Percentiles rank a stretch among this genome's conserved stretches.
These are phyloP conservation scores for Acronicta leporina DNA, from an alignment of 2,888 invertebrate species.

Conservation along the genomic window DNA sequence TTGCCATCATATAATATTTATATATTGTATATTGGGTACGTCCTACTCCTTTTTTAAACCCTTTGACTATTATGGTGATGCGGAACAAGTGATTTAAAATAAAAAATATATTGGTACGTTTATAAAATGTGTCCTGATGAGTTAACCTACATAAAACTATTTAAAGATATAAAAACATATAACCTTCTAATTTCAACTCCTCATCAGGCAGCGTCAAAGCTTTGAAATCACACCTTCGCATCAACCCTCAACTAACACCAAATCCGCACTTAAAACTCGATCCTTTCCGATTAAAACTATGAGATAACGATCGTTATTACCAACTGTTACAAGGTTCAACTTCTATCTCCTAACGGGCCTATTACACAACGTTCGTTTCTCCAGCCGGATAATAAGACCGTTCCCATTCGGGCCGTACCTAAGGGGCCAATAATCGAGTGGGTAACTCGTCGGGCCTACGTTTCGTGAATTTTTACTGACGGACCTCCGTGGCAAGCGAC, in stretches of 20 bases:
- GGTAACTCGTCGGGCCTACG: conserved; percentile 72
- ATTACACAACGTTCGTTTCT: conserved; percentile 47
- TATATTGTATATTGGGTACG: too few species aligned
- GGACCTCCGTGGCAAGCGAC: conserved; percentile 46
- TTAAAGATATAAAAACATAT: neutral
- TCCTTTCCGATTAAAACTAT: conserved; percentile 42
- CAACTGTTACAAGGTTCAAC: conserved; percentile 40
- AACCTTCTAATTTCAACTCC: neutral
- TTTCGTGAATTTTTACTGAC: conserved; percentile 79
- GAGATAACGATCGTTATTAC: conserved; percentile 49
- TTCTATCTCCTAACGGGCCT: conserved; percentile 44
- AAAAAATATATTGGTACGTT: too few species aligned
- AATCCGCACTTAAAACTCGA: conserved; percentile 16
- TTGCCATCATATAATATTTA: too few species aligned
- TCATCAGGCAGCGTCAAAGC: neutral
- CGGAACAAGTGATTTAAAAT: too few species aligned
- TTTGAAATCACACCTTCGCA: neutral
- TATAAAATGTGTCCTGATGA: too few species aligned
- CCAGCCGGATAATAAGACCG: conserved; percentile 61
- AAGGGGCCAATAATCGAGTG: conserved; percentile 68
- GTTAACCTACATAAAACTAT: too few species aligned
- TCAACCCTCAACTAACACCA: neutral
- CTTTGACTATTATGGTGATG: too few species aligned
- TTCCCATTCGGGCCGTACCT: conserved; percentile 69
- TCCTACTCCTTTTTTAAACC: too few species aligned